Conservation (phyloP, 2,797 vertebrate genomes). For the Champsocephalus gunnari region DNA sequence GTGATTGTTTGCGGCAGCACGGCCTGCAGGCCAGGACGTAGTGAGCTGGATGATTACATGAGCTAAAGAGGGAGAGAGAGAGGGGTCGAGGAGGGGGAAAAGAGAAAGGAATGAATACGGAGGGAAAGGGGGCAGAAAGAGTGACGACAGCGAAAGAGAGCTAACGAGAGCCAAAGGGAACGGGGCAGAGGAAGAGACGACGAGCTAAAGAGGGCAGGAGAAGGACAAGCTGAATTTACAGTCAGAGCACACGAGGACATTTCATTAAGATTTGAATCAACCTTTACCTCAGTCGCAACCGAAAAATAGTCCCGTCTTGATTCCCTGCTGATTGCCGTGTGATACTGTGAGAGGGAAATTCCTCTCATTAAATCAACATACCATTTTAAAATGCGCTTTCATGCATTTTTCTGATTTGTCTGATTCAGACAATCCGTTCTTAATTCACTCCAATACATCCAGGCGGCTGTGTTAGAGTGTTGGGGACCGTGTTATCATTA, state of each 20-base stretch:
- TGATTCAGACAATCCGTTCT: slow-evolving; percentile 2
- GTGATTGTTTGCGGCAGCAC: slow-evolving; percentile 82
- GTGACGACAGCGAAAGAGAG: slow-evolving; percentile 18
- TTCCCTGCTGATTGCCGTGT: not conserved
- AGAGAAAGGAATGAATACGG: slow-evolving; percentile 61
- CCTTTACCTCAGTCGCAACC: slow-evolving; percentile 54
- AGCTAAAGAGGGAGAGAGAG: slow-evolving; percentile 77
- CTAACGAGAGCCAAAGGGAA: slow-evolving; percentile 23
- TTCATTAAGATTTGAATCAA: slow-evolving; percentile 64
- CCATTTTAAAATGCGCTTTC: slow-evolving; percentile 18
- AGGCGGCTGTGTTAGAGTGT: not conserved
- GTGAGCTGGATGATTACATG: slow-evolving; percentile 81
- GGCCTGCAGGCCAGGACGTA: slow-evolving; percentile 74
- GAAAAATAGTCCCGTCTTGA: slow-evolving; percentile 13
- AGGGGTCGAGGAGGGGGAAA: slow-evolving; percentile 35
- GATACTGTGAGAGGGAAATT: not conserved
- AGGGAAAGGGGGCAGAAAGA: slow-evolving; percentile 54
- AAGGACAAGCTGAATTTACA: slow-evolving; percentile 44
- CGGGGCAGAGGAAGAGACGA: slow-evolving; percentile 14
- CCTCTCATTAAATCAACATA: slow-evolving; percentile 13
- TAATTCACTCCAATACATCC: not conserved
- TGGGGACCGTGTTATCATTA: slow-evolving; percentile 12
- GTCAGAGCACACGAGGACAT: slow-evolving; percentile 40
- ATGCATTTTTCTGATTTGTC: not conserved
- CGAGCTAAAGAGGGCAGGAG: slow-evolving; percentile 48